Conservation (phyloP, 2,797 vertebrate genomes). For the Antrozous pallidus region DNA sequence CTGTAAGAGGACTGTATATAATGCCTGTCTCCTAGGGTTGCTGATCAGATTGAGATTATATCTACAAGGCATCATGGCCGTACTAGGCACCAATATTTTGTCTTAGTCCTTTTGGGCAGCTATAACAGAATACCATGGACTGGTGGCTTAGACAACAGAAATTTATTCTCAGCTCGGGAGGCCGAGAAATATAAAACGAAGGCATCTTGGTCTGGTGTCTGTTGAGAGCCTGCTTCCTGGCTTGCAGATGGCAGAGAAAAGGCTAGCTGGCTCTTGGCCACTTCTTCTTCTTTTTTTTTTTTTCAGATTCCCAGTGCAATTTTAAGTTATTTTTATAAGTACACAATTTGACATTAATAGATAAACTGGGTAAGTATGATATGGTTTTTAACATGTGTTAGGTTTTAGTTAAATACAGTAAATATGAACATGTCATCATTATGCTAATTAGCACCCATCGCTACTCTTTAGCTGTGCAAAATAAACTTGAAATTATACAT, state of each 20-base stretch:
- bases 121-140: neutral
- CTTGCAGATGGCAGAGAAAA: neutral
- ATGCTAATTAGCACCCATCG: conserved; percentile 68
- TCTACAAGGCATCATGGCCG: neutral
- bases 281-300: neutral
- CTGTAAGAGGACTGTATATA: neutral
- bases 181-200: neutral
- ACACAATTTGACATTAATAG: conserved; percentile 76
- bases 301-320: conserved; percentile 35
- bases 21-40: neutral
- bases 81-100: neutral
- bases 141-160: neutral
- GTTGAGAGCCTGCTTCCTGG: neutral
- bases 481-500: conserved; percentile 73
- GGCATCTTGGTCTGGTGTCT: neutral
- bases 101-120: neutral
- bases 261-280: neutral
- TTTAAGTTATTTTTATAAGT: conserved; percentile 82
- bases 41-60: neutral
- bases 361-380: conserved; percentile 73
- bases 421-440: conserved; percentile 56
- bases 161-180: neutral
- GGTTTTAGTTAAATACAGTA: conserved; percentile 76
- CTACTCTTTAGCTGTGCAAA: conserved; percentile 74
- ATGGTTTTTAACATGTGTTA: conserved; percentile 66